These are phyloP conservation scores for Helicolenus hilgendorfi DNA, from an alignment of 2,797 vertebrate genomes.

Conservation along the genomic window DNA sequence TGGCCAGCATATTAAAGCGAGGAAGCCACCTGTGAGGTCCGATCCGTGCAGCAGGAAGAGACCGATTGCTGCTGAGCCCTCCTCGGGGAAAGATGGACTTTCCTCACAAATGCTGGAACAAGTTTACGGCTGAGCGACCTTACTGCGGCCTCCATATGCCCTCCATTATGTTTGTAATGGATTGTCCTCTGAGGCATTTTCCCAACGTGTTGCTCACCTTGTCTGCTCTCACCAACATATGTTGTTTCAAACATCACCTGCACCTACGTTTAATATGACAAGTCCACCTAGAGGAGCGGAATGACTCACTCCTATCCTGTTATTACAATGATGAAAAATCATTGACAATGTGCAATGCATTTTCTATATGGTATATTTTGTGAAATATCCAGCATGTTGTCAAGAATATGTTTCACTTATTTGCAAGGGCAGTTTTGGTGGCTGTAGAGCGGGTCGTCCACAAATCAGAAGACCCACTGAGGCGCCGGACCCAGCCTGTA, in stretches of 20 bases:
- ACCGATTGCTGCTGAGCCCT: neutral
- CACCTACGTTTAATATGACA: neutral
- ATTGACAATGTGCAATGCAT: neutral
- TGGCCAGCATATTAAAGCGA: constrained; percentile 31
- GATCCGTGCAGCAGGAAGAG: constrained; percentile 14
- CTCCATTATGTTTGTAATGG: constrained; percentile 22
- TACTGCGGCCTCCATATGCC: neutral
- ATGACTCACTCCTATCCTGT: neutral
- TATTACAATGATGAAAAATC: neutral
- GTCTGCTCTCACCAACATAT: neutral
- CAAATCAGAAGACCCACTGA: neutral
- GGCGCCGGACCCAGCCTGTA: neutral
- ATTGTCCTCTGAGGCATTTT: constrained; percentile 23
- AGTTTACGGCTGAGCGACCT: constrained; percentile 24
- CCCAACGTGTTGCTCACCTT: neutral
- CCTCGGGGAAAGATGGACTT: neutral
- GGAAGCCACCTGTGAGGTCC: constrained; percentile 33
- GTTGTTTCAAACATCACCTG: neutral
- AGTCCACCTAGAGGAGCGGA: neutral
- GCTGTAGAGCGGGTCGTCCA: too few species aligned
- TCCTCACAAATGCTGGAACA: constrained; percentile 2
- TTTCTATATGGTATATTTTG: neutral
- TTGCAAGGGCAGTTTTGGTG: too few species aligned
- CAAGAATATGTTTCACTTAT: neutral
- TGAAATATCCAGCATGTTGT: neutral